Evolutionary conservation across 2,888 invertebrate species (phyloP).

Genomic region (Oscheius sp.): DNA sequence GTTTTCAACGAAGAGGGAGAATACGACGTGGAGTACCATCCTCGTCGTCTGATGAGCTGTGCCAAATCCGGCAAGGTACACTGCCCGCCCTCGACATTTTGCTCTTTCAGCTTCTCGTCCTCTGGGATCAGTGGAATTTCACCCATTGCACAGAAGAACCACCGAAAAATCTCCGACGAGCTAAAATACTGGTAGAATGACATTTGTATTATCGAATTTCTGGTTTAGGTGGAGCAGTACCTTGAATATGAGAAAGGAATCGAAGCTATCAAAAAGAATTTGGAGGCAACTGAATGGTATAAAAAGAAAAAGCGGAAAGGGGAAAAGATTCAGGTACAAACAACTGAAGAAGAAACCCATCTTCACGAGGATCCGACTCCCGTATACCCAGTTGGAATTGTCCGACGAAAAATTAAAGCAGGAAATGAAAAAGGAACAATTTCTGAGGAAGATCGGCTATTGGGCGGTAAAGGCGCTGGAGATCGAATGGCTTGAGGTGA

Average conservation of each 20-base stretch:
- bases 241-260: not conserved
- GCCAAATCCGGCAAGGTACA: too few species aligned
- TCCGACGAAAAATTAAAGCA: not conserved
- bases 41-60: too few species aligned
- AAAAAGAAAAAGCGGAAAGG: not conserved
- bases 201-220: too few species aligned
- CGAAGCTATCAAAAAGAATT: not conserved
- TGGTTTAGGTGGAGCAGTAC: too few species aligned
- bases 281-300: not conserved
- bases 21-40: too few species aligned
- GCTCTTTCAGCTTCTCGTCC: not conserved
- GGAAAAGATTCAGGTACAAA: not conserved
- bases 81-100: too few species aligned
- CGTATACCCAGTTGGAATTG: not conserved
- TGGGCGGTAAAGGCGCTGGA: not conserved
- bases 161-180: not conserved
- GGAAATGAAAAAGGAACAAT: not conserved
- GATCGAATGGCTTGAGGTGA: not conserved
- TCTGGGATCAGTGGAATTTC: constrained; percentile 3
- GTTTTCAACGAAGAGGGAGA: too few species aligned
- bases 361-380: not conserved
- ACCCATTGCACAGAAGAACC: constrained; percentile 3
- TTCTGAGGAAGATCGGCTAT: not conserved
- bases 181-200: too few species aligned
- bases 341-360: not conserved